Evolutionary conservation across 2,797 vertebrate genomes (phyloP).

Genomic region (Lacerta bilineata): DNA sequence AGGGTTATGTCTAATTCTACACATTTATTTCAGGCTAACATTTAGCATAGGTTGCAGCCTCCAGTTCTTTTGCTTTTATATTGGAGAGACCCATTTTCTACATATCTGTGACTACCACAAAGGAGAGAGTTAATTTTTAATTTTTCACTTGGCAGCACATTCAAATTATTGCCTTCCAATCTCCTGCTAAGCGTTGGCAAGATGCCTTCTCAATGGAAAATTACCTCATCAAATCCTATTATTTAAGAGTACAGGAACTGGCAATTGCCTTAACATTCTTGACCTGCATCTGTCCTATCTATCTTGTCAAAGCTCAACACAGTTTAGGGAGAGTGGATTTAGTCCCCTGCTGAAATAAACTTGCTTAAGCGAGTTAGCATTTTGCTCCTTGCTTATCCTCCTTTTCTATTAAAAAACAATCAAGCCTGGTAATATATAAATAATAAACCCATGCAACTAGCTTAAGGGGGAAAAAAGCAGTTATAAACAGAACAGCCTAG

Average conservation of each 20-base stretch:
- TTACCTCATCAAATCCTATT: conserved; percentile 62
- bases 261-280: conserved; percentile 44
- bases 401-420: not conserved
- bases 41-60: not conserved
- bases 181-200: conserved; percentile 56
- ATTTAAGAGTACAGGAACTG: conserved; percentile 51
- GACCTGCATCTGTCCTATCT: conserved; percentile 25
- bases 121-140: conserved; percentile 57
- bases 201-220: conserved; percentile 69
- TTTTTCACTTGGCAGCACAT: conserved; percentile 65
- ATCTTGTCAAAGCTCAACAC: conserved; percentile 46
- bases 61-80: conserved; percentile 7
- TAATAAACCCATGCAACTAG: not conserved
- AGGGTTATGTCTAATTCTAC: not conserved
- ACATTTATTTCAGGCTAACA: conserved; percentile 29
- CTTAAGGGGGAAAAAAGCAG: not conserved
- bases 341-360: conserved; percentile 6
- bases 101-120: conserved; percentile 45
- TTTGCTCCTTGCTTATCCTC: not conserved
- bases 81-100: conserved; percentile 36
- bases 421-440: not conserved
- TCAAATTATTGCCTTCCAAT: conserved; percentile 64
- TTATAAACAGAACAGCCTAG: not conserved
- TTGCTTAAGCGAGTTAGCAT: not conserved
- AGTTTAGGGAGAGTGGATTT: conserved; percentile 21